phyloP scores from a whole-genome alignment of 2,113 vertebrate genomes.

The Ancistrus triradiatus region DNA sequence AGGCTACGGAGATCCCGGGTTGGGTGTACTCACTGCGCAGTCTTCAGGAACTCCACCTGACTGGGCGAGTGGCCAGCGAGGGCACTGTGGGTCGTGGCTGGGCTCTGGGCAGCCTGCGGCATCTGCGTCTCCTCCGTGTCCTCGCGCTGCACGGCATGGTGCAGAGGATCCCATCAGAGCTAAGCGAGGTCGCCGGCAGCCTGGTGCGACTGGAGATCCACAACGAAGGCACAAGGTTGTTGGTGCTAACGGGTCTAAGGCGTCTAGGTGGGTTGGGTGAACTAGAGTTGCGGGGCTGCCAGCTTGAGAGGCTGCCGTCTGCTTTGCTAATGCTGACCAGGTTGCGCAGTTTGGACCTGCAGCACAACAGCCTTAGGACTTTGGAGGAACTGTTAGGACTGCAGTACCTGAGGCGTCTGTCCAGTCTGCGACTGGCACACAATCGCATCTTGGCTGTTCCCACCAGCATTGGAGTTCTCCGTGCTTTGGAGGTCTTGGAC shows the following conservation, averaged over 20 bases:
- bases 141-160: slow-evolving; percentile 60
- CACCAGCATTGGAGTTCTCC: slow-evolving; percentile 57
- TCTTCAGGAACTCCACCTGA: slow-evolving; percentile 68
- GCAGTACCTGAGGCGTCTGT: slow-evolving; percentile 63
- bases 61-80: slow-evolving; percentile 60
- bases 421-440: slow-evolving; percentile 62
- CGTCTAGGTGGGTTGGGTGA: slow-evolving; percentile 57
- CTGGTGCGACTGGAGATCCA: slow-evolving; percentile 62
- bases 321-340: slow-evolving; percentile 57
- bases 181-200: slow-evolving; percentile 62
- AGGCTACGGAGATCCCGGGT: slow-evolving; percentile 62
- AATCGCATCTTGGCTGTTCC: slow-evolving; percentile 62
- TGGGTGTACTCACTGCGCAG: slow-evolving; percentile 68
- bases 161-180: slow-evolving; percentile 61
- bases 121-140: slow-evolving; percentile 60
- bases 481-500: slow-evolving; percentile 65
- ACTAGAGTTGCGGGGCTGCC: slow-evolving; percentile 67
- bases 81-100: slow-evolving; percentile 62
- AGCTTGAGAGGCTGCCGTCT: slow-evolving; percentile 68
- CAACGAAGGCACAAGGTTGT: slow-evolving; percentile 65
- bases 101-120: slow-evolving; percentile 61
- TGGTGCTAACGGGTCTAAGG: slow-evolving; percentile 62
- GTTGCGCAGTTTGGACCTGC: slow-evolving; percentile 64
- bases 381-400: slow-evolving; percentile 69
- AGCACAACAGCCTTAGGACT: slow-evolving; percentile 63